Base-by-base conservation (phyloP, 2,113 vertebrate species). In the Dasyprocta punctata region DNA sequence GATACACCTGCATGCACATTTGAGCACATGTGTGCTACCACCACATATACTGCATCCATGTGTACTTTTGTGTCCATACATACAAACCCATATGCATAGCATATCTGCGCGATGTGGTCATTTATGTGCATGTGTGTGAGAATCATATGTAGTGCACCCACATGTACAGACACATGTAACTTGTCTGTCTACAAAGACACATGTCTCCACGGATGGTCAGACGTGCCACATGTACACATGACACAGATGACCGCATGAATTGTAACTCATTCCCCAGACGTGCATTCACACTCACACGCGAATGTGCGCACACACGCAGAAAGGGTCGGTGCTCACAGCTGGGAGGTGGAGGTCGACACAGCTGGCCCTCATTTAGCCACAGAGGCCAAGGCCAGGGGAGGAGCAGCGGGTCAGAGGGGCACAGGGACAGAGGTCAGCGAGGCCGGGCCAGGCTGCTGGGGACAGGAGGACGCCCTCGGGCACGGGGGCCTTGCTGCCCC, bases 321-420 rank as follows among this genome's bases (percentile, higher is more conserved):
- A 65, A 73, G 41, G 97, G 84, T 67, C 91, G 90, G 0, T 0
- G 94, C 84, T 83, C 97, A 97, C 97, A 89, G 98, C 98, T 97
- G 98, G 89, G 65, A 89, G 67, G 60, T 97, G 97, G 97, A 98
- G 98, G 97, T 97, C 95, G 86, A 96, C 97, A 97, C 99, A 99
- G 98, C 98, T 98, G 99, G 98, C 98, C 99, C 97, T 98, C 98
- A 99, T 99, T 99, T 99, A 98, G 98, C 98, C 58, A 20, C 69
- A 97, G 98, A 97, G 98, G 98, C 96, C 96, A 97, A 96, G 98
- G 97, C 98, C 97, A 97, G 97, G 97, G 89, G 95, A 96, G 97
- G 71, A 94, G 95, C 94, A 89, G 91, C 12, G 90, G 89, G 61
- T 6, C n/a, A 75, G 80, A 63, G 92, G 61, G 67, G 83, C 75